phyloP scores from a whole-genome alignment of 1,140 invertebrate genomes.

The Bicyclus anynana region DNA sequence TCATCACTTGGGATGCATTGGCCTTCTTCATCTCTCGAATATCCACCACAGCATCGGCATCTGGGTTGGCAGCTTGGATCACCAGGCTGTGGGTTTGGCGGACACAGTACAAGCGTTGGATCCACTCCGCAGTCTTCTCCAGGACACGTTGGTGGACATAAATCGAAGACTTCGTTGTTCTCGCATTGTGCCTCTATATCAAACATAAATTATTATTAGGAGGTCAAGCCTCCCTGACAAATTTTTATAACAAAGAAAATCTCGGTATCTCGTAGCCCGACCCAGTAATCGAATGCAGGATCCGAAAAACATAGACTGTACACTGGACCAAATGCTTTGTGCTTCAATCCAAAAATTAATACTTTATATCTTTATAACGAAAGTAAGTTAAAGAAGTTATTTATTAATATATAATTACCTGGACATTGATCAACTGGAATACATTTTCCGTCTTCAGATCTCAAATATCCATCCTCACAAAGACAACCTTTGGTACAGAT shows the following conservation, averaged over 20 bases:
- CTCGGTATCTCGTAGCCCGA: no score
- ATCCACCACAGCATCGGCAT: not conserved
- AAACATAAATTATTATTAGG: no score
- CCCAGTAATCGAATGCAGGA: no score
- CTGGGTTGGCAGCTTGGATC: not conserved
- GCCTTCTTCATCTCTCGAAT: constrained; percentile 6
- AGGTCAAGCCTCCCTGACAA: no score
- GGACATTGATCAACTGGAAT: constrained; percentile 15
- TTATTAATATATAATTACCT: constrained; percentile 23
- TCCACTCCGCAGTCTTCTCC: not conserved
- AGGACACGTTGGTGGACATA: not conserved
- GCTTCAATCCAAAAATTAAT: no score
- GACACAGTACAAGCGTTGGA: not conserved
- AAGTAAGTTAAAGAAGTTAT: no score
- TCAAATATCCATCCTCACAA: constrained; percentile 16
- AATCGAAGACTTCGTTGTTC: constrained; percentile 1
- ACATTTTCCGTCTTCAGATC: constrained; percentile 20
- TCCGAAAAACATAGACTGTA: no score
- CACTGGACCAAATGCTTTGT: no score
- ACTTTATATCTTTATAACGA: no score
- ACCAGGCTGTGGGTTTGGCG: not conserved
- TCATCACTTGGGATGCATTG: constrained; percentile 6
- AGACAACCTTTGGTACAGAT: constrained; percentile 12
- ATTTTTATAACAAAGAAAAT: no score
- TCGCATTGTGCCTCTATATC: not conserved